phyloP scores from a whole-genome alignment of 2,888 invertebrate species.

The Cenopis cana region DNA sequence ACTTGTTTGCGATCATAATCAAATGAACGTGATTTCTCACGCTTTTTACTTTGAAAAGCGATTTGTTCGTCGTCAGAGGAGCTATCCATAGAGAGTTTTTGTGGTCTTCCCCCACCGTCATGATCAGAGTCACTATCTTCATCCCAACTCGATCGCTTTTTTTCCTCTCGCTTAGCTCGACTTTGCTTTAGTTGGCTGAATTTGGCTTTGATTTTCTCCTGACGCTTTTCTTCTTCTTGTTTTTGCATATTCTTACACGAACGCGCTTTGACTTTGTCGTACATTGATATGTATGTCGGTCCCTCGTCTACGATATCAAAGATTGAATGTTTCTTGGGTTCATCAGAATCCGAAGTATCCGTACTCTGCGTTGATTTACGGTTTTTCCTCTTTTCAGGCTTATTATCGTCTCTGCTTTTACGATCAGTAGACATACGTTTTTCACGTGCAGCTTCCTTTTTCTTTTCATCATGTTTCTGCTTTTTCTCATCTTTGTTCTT shows the following conservation, averaged over 20 bases:
- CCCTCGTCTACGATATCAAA: conserved; percentile 96
- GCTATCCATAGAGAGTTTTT: conserved; percentile 79
- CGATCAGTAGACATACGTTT: conserved; percentile 82
- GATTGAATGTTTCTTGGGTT: conserved; percentile 95
- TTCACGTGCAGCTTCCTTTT: conserved; percentile 76
- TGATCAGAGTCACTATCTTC: conserved; percentile 92
- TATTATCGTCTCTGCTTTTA: conserved; percentile 81
- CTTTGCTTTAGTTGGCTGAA: conserved; percentile 95
- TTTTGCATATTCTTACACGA: conserved; percentile 97
- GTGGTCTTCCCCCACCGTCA: conserved; percentile 67
- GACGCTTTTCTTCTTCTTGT: conserved; percentile 94
- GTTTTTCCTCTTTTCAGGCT: conserved; percentile 73
- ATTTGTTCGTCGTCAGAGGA: conserved; percentile 84
- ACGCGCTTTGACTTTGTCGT: conserved; percentile 97
- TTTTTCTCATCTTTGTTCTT: conserved; percentile 79
- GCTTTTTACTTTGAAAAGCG: conserved; percentile 72
- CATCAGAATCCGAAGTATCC: conserved; percentile 90
- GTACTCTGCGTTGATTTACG: conserved; percentile 84
- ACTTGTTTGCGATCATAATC: conserved; percentile 77
- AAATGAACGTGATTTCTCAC: conserved; percentile 78
- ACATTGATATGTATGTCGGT: conserved; percentile 98
- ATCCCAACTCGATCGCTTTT: conserved; percentile 95
- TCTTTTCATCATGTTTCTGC: conserved; percentile 74
- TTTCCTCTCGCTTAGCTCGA: conserved; percentile 94
- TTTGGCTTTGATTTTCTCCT: conserved; percentile 94